Percentiles rank a stretch among this genome's conserved stretches.
phyloP scores from a whole-genome alignment of 1,140 invertebrate species.

The Apolygus lucorum region DNA sequence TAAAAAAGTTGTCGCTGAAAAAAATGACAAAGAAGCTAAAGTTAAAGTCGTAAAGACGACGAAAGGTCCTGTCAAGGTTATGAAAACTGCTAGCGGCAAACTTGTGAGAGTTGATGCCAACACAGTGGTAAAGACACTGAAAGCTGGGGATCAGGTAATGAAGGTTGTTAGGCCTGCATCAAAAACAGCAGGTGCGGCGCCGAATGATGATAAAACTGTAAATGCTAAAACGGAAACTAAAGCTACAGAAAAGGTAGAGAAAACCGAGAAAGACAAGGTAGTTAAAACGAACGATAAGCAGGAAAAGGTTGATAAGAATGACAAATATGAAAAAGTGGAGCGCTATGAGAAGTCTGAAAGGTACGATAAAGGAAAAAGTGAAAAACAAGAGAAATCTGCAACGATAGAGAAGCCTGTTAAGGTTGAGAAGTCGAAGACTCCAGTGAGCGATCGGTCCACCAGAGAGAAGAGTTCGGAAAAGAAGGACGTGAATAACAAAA shows the following conservation, averaged over 20 bases:
- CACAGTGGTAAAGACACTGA: neutral
- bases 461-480: no score
- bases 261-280: neutral
- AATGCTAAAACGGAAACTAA: neutral
- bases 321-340: neutral
- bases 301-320: no score
- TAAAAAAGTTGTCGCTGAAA: conserved; percentile 9
- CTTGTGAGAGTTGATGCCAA: neutral
- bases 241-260: neutral
- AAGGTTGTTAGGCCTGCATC: conserved; percentile 21
- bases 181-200: conserved; percentile 2
- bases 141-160: neutral
- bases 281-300: neutral
- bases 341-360: neutral
- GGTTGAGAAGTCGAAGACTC: conserved; percentile 3
- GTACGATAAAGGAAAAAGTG: conserved; percentile 2
- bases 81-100: neutral
- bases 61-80: neutral
- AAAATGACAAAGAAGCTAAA: neutral
- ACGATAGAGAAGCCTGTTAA: conserved; percentile 2
- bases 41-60: neutral
- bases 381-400: neutral
- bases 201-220: conserved; percentile 8
- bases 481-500: neutral
- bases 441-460: neutral